These are phyloP conservation scores for Nomia melanderi DNA, from an alignment of 1,140 invertebrate species.

Conservation along the genomic window DNA sequence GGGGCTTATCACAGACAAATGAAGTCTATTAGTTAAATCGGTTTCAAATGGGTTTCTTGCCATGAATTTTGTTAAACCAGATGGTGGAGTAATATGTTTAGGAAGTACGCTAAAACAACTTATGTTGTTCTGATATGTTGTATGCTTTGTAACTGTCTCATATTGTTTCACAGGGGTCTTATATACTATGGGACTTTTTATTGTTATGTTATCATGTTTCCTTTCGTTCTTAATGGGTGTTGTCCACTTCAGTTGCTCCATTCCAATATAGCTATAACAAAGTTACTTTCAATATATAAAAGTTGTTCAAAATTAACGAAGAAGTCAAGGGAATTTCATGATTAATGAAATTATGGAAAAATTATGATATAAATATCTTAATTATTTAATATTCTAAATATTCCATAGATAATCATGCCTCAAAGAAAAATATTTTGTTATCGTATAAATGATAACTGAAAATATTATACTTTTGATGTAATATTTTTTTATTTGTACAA, in stretches of 20 bases:
- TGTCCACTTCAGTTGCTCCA: conserved; percentile 60
- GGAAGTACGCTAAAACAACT: conserved; percentile 62
- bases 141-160: conserved; percentile 30
- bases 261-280: conserved; percentile 50
- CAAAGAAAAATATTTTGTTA: neutral
- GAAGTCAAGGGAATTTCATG: neutral
- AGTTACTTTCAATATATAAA: neutral
- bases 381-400: neutral
- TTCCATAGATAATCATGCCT: neutral
- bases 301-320: no score
- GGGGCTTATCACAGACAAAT: conserved; percentile 78
- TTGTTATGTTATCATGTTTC: conserved; percentile 32
- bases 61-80: conserved; percentile 76
- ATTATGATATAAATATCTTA: neutral
- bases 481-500: neutral
- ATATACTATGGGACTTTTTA: conserved; percentile 51
- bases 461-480: neutral
- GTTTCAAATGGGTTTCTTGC: conserved; percentile 78
- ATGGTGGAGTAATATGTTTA: conserved; percentile 74
- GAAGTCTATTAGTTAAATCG: conserved; percentile 75
- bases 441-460: neutral
- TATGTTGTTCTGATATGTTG: conserved; percentile 38
- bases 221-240: conserved; percentile 60
- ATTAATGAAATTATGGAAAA: neutral
- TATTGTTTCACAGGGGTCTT: conserved; percentile 65